phyloP scores from a whole-genome alignment of 2,888 invertebrate species.

The Abrostola triplasia region DNA sequence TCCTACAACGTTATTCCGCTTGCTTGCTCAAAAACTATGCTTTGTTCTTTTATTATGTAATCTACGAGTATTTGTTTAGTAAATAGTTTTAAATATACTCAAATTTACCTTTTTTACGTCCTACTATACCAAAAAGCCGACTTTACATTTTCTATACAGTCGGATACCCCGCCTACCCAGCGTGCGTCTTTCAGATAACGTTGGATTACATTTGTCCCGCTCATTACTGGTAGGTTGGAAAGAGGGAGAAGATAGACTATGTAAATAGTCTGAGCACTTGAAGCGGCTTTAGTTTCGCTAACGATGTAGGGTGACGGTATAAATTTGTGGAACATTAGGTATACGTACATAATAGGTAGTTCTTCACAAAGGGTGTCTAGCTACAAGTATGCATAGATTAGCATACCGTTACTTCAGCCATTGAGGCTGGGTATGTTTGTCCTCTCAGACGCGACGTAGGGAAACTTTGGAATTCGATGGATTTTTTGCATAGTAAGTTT shows the following conservation, averaged over 20 bases:
- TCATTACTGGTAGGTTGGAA: constrained; percentile 26
- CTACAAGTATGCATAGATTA: constrained; percentile 24
- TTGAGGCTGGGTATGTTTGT: not conserved
- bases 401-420: constrained; percentile 10
- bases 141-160: constrained; percentile 9
- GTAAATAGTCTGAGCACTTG: constrained; percentile 67
- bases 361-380: constrained; percentile 26
- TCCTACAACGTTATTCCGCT: not conserved
- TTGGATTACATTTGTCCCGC: constrained; percentile 34
- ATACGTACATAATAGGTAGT: constrained; percentile 27
- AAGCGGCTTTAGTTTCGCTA: constrained; percentile 67
- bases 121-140: constrained; percentile 14
- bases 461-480: too few relatives aligned
- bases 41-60: too few relatives aligned
- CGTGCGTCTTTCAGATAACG: constrained; percentile 54
- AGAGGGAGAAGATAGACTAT: constrained; percentile 51
- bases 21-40: not conserved
- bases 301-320: constrained; percentile 67
- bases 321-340: constrained; percentile 46
- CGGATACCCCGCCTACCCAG: constrained; percentile 31
- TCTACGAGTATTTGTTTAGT: too few relatives aligned
- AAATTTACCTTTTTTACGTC: not conserved
- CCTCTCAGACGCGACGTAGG: not conserved
- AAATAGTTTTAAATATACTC: too few relatives aligned
- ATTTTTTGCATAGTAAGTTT: too few relatives aligned